Percentiles rank a stretch among this genome's conserved stretches.
Conservation (phyloP, 2,888 invertebrate species). For the Mythimna loreyi region DNA sequence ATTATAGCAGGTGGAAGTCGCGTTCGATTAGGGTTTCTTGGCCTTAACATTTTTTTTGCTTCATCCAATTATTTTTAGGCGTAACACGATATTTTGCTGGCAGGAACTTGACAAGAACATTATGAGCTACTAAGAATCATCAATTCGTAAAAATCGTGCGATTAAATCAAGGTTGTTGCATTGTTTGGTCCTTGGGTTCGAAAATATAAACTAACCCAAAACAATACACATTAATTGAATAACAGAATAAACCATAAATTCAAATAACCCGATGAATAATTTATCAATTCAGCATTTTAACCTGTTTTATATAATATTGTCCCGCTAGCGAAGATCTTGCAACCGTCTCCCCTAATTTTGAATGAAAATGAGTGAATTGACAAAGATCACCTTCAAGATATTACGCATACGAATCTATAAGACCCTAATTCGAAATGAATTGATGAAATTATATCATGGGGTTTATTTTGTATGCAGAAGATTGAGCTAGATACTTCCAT, state of each 20-base stretch:
- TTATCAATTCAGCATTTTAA: constrained; percentile 33
- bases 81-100: constrained; percentile 13
- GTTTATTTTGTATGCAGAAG: constrained; percentile 5
- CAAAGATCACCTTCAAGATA: neutral
- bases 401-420: constrained; percentile 2
- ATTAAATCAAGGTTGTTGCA: neutral
- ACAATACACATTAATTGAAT: constrained; percentile 12
- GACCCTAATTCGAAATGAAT: constrained; percentile 22
- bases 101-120: constrained; percentile 13
- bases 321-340: constrained; percentile 52
- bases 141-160: neutral
- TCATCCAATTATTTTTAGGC: neutral
- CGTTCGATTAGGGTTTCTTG: constrained; percentile 24
- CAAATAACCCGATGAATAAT: constrained; percentile 49
- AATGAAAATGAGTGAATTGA: constrained; percentile 36
- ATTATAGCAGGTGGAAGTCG: constrained; percentile 35
- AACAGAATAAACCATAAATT: constrained; percentile 22
- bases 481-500: neutral
- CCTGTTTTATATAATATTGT: constrained; percentile 52
- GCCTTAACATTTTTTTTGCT: neutral
- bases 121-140: constrained; percentile 2
- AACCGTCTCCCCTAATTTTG: constrained; percentile 33
- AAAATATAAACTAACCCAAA: constrained; percentile 7
- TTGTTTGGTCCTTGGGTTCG: neutral
- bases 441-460: constrained; percentile 15